These are phyloP conservation scores for Morphnarchus princeps DNA, from an alignment of 2,113 vertebrate genomes.

Conservation along the genomic window DNA sequence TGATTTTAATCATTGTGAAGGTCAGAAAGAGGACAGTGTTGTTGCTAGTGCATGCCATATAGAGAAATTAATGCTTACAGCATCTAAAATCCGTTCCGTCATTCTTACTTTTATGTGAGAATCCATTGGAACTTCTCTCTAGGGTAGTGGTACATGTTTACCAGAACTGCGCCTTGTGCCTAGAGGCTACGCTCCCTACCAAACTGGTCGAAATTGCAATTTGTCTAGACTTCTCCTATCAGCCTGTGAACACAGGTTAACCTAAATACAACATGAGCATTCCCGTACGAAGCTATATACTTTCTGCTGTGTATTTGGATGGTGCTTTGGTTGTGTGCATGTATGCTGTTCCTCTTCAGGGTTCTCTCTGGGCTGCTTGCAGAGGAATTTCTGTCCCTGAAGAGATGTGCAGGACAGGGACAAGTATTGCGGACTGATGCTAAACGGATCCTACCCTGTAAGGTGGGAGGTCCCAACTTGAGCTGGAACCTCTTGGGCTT, in stretches of 20 bases:
- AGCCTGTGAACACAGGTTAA: not conserved
- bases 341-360: not conserved
- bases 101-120: not conserved
- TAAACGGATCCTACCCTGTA: not conserved
- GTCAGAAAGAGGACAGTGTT: not conserved
- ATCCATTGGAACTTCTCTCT: not conserved
- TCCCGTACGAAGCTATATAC: not conserved
- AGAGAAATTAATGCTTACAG: not conserved
- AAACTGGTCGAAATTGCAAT: not conserved
- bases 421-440: not conserved
- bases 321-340: fast-evolving
- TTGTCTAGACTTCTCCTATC: not conserved
- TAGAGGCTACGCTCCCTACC: not conserved
- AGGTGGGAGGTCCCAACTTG: not conserved
- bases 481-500: not conserved
- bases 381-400: not conserved
- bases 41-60: not conserved
- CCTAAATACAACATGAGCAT: fast-evolving
- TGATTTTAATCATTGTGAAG: not conserved
- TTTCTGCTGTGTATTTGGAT: not conserved
- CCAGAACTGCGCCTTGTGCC: not conserved
- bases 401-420: not conserved
- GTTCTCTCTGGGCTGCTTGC: not conserved
- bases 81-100: not conserved
- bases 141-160: not conserved